Evolutionary conservation across 2,113 vertebrate species (phyloP).

Genomic region (Cyprinus carpio): DNA sequence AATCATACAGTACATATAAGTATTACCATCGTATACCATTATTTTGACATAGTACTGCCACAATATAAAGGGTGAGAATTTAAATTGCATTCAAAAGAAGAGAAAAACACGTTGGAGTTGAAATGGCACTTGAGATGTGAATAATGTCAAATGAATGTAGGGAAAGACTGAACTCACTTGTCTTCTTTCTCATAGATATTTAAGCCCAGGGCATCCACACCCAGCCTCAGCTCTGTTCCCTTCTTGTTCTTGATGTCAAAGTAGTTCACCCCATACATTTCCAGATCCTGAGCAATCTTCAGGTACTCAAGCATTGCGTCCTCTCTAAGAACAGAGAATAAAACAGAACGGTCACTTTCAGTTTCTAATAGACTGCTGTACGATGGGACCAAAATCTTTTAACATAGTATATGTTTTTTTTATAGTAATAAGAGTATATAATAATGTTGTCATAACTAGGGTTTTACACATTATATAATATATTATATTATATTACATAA

Average conservation of each 20-base stretch:
- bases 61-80: not conserved
- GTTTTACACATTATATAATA: not conserved
- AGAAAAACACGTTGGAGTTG: not conserved
- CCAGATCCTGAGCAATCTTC: constrained; percentile 96
- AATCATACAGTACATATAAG: not conserved
- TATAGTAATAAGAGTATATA: not conserved
- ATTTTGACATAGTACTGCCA: not conserved
- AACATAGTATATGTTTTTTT: not conserved
- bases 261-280: constrained; percentile 99
- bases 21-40: not conserved
- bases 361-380: not conserved
- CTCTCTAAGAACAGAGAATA: constrained; percentile 74
- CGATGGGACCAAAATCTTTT: not conserved
- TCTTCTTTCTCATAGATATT: constrained; percentile 97
- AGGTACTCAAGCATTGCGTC: constrained; percentile 94
- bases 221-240: constrained; percentile 93
- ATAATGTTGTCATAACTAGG: not conserved
- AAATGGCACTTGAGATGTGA: not conserved
- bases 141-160: not conserved
- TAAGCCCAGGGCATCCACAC: constrained; percentile 92
- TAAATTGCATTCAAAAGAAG: not conserved
- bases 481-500: not conserved
- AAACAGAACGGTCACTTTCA: not conserved
- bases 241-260: constrained; percentile 99
- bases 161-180: constrained; percentile 79